Evolutionary conservation across 2,888 invertebrate species (phyloP), one percentile per base, ranked within the genome.

Genomic region (Melangyna quadrimaculata): DNA sequence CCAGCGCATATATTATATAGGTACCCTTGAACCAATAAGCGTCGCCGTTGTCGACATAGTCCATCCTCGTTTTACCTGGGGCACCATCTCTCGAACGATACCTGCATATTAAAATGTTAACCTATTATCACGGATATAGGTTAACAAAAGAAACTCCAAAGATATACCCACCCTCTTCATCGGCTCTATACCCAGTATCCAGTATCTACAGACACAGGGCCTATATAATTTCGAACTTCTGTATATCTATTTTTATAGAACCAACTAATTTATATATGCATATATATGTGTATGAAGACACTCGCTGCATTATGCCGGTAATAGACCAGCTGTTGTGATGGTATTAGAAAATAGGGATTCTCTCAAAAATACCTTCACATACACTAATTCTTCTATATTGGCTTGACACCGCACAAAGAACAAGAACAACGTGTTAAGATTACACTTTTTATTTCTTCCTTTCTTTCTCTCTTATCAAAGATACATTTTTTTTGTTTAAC

Each of bases 71-170:
- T 65, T 69, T 86, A 86, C 84, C 84, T 86, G 80, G 67, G 82
- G 82, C 87, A 74, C 71, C n/a, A n/a, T n/a, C n/a, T n/a, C n/a
- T 67, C 74, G 87, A 87, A 87, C 87, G 87, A 87, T 87, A 87
- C 87, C 87, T 87, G 87, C 87, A 87, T 87, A 87, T 87, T 87
- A 87, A 87, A 87, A 87, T 87, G 78, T 82, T 87, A 82, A 87
- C 87, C 87, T 87, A 87, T 87, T 87, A 87, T 87, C 87, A 87
- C 82, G 87, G 87, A 87, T 87, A 87, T 87, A 87, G 87, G 87
- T 87, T 87, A 87, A 87, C 81, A 82, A 87, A 81, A 87, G 78
- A 87, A 87, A 87, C 86, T 70, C 77, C 86, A 73, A 80, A 86
- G 80, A 73, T 84, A 35, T 57, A 80, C 80, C 86, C 80, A 86